phyloP scores from a whole-genome alignment of 2,113 vertebrate species.

The Bufo bufo region DNA sequence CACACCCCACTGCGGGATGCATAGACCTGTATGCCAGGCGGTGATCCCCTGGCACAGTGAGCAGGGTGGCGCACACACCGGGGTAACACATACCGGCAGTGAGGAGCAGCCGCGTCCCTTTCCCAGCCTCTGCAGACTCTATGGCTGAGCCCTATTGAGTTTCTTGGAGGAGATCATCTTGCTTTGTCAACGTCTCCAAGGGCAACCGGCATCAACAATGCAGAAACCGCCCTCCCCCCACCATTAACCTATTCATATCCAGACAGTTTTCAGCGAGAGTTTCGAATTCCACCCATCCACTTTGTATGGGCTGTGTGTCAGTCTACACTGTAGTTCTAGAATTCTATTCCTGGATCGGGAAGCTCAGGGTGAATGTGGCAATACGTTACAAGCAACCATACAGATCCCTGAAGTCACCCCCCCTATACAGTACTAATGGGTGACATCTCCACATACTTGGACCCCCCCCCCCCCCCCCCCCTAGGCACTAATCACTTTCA shows the following conservation, averaged over 20 bases:
- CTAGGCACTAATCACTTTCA: too few relatives aligned
- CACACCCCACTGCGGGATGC: too few relatives aligned
- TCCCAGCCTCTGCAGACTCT: not conserved
- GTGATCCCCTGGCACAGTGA: not conserved
- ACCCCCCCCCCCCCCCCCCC: too few relatives aligned
- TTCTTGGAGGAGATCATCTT: slow-evolving; percentile 56
- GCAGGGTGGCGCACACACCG: not conserved
- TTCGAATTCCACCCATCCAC: not conserved
- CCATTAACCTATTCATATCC: not conserved
- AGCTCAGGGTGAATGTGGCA: not conserved
- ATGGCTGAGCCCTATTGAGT: slow-evolving; percentile 58
- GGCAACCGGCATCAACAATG: slow-evolving; percentile 33
- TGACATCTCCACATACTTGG: too few relatives aligned
- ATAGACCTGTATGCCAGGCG: not conserved
- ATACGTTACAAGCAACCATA: not conserved
- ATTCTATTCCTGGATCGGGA: not conserved
- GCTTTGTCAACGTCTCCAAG: slow-evolving; percentile 5
- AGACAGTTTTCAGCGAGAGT: not conserved
- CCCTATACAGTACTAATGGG: too few relatives aligned
- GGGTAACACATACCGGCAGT: slow-evolving; percentile 12
- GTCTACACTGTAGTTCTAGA: not conserved
- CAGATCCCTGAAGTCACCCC: too few relatives aligned
- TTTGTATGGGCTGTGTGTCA: not conserved
- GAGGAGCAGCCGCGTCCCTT: not conserved
- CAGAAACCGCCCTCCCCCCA: not conserved